Evolutionary conservation across 1,140 invertebrate genomes (phyloP).

Genomic region (Drosophila setifemur): DNA sequence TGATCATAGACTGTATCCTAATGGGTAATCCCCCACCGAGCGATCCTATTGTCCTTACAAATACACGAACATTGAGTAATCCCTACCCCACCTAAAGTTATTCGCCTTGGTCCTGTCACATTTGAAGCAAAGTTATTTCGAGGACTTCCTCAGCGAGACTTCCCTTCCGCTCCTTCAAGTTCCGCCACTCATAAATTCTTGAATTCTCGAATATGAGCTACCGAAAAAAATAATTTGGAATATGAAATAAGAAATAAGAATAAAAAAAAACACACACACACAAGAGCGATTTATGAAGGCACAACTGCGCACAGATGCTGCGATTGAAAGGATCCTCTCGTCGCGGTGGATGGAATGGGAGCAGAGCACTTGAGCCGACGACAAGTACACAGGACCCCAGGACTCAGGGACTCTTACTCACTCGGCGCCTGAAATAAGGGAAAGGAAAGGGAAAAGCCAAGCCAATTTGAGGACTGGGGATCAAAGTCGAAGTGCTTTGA

Average conservation of each 20-base stretch:
- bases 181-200: conserved; percentile 32
- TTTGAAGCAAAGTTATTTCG: conserved; percentile 17
- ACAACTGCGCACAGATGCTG: conserved; percentile 71
- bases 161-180: conserved; percentile 23
- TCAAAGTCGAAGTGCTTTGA: conserved; percentile 35
- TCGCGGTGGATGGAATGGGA: conserved; percentile 9
- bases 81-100: neutral
- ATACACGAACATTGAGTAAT: no score
- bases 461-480: conserved; percentile 43
- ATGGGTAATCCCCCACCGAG: neutral
- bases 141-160: conserved; percentile 29
- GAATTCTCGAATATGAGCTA: neutral
- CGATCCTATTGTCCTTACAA: no score
- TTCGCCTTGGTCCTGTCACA: conserved; percentile 2
- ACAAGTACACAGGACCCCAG: conserved; percentile 58
- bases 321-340: conserved; percentile 15
- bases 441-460: conserved; percentile 29
- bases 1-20: no score
- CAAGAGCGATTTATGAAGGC: conserved; percentile 60
- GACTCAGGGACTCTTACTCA: conserved; percentile 34
- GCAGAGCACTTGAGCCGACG: conserved; percentile 62
- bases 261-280: neutral
- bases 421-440: conserved; percentile 22
- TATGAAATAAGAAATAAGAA: conserved; percentile 1
- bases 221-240: conserved; percentile 4